phyloP scores from a whole-genome alignment of 2,113 vertebrate species.

The Trogon surrucura region DNA sequence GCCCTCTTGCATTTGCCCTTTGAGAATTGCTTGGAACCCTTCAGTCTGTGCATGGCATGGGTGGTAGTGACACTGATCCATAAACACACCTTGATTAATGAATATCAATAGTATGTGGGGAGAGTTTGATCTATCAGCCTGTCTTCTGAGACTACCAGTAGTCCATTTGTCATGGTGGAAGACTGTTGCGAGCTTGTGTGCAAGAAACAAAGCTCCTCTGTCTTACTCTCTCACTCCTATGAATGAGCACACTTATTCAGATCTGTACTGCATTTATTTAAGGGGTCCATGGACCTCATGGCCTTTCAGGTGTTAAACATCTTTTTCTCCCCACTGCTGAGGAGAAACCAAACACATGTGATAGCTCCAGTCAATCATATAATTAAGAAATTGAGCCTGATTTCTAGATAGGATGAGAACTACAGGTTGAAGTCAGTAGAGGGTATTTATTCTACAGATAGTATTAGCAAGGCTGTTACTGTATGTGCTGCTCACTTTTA shows the following conservation, averaged over 20 bases:
- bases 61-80: background rate
- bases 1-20: background rate
- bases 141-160: background rate
- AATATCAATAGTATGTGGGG: background rate
- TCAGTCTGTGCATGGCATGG: background rate
- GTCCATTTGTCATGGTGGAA: background rate
- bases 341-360: background rate
- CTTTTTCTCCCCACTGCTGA: background rate
- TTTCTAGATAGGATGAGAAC: background rate
- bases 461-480: background rate
- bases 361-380: background rate
- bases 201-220: background rate
- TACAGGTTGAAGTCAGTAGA: background rate
- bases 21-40: background rate
- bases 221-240: background rate
- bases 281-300: background rate
- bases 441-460: background rate
- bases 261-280: background rate
- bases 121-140: background rate
- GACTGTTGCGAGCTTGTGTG: background rate
- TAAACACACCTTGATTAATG: background rate
- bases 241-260: background rate
- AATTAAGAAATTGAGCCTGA: background rate
- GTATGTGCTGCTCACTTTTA: background rate
- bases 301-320: background rate